Conservation (phyloP, 2,888 invertebrate genomes). For the Portevinia maculata region DNA sequence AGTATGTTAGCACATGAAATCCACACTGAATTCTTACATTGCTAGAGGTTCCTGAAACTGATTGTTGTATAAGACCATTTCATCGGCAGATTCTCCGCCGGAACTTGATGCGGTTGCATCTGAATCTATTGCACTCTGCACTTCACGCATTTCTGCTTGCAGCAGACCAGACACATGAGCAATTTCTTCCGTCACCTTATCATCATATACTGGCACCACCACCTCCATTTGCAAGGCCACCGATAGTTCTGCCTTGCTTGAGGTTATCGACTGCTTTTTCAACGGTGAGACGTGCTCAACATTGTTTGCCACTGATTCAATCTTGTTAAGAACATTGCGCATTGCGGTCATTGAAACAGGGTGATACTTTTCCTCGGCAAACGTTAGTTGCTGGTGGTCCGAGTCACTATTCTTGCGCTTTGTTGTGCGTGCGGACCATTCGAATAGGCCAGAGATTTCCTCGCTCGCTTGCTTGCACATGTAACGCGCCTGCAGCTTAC, state of each 20-base stretch:
- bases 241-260: conserved; percentile 7
- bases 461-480: conserved; percentile 91
- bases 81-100: conserved; percentile 97
- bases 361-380: conserved; percentile 81
- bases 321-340: conserved; percentile 83
- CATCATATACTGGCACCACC: conserved; percentile 82
- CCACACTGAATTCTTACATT: conserved; percentile 86
- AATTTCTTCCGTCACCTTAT: conserved; percentile 84
- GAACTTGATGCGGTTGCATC: conserved; percentile 97
- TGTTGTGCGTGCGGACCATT: conserved; percentile 86
- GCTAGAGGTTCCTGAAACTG: conserved; percentile 89
- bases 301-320: conserved; percentile 78
- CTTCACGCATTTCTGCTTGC: conserved; percentile 88
- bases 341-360: conserved; percentile 84
- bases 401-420: conserved; percentile 72
- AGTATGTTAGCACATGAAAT: neutral
- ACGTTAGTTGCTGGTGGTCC: conserved; percentile 74
- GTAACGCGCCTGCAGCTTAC: conserved; percentile 89
- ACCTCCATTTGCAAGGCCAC: conserved; percentile 73
- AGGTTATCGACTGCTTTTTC: conserved; percentile 24
- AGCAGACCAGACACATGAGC: conserved; percentile 89
- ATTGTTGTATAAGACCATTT: conserved; percentile 91
- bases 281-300: conserved; percentile 79
- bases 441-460: conserved; percentile 90
- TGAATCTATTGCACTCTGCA: conserved; percentile 92